Evolutionary conservation across 2,888 invertebrate species (phyloP).

Genomic region (Leptopilina myrica): DNA sequence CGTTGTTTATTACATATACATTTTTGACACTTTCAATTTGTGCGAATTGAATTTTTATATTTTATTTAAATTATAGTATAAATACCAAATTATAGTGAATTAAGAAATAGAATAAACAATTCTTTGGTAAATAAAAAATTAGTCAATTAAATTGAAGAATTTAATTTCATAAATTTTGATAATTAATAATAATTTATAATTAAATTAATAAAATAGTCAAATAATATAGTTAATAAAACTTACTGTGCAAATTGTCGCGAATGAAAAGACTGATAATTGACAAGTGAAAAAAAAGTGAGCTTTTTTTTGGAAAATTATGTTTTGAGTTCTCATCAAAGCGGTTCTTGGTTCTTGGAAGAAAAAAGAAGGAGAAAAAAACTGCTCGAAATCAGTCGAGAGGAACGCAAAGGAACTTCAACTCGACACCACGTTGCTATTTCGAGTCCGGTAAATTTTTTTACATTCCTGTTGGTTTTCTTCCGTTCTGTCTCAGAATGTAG

Average conservation of each 20-base stretch:
- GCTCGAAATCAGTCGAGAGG: conserved; percentile 52
- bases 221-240: too few relatives aligned
- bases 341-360: conserved; percentile 28
- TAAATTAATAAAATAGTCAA: neutral
- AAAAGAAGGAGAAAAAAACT: conserved; percentile 50
- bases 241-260: too few relatives aligned
- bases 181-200: neutral
- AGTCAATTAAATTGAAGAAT: too few relatives aligned
- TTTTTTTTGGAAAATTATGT: conserved; percentile 35
- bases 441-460: conserved; percentile 64
- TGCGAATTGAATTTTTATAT: too few relatives aligned
- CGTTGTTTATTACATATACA: too few relatives aligned
- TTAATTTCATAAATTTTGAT: too few relatives aligned
- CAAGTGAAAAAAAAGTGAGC: neutral
- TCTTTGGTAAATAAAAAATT: too few relatives aligned
- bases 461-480: conserved; percentile 36
- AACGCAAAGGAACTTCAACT: conserved; percentile 54
- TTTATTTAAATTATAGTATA: too few relatives aligned
- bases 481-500: conserved; percentile 25
- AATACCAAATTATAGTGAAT: too few relatives aligned
- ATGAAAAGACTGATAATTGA: neutral
- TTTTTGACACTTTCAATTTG: too few relatives aligned
- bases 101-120: too few relatives aligned
- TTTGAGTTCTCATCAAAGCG: conserved; percentile 6
- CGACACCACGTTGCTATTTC: conserved; percentile 66